Base-by-base conservation (phyloP, 2,797 vertebrate genomes). In the Microchirus variegatus region DNA sequence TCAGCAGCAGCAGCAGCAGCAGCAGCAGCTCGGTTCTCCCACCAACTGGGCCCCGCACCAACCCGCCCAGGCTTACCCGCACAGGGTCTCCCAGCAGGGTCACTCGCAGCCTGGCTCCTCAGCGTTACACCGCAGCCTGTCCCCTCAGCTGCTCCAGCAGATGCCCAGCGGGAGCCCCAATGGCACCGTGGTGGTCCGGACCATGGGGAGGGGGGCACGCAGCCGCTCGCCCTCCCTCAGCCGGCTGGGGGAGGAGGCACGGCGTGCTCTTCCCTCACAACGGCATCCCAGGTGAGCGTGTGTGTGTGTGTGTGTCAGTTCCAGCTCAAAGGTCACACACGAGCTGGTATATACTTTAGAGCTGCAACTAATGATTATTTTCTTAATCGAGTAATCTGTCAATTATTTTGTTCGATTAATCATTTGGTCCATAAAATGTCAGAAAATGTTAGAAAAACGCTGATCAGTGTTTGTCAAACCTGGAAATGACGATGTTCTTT, bases 161-260 rank as follows among this genome's bases (percentile, higher is more conserved):
- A 92, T 92, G 92, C 94, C 90, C 81, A 87, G 94, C 90, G 89
- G 84, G 91, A 95, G 93, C 87, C 94, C 95, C 67, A 96, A 97
- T 87, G 95, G 96, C 77, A 94, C 92, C 63, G 90, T 93, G 83
- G 89, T 89, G 82, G 90, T 89, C 48, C 95, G 95, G 90, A 95
- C 94, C 55, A 92, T 96, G 81, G 95, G 94, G 65, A 91, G 93
- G 85, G 95, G 96, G 62, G 80, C 73, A 0, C 91, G 94, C 55
- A 97, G 95, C 91, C 93, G 95, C 31, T 99, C 97, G 0, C 97
- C 97, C 0, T 98, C 97, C 36, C 93, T 98, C 60, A 96, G 94
- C 92, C 93, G 95, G 82, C 91, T 97, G 81, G 94, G 94, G 62
- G 96, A 99, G 44, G 96, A 97, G 70, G 73, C 75, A 19, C 64